phyloP scores from a whole-genome alignment of 2,797 vertebrate species.

The Melanotaenia pygmaea region DNA sequence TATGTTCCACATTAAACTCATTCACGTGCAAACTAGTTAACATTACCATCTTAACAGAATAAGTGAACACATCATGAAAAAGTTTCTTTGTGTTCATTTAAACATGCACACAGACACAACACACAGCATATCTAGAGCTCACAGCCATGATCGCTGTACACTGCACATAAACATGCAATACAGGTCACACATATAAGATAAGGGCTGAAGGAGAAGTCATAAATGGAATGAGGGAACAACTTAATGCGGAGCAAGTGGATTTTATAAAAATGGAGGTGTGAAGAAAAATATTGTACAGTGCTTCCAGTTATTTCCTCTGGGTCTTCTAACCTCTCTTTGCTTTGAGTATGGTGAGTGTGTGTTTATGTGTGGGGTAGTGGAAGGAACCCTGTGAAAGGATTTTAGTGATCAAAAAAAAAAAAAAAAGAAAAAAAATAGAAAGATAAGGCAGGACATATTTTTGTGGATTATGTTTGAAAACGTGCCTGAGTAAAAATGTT shows the following conservation, averaged over 20 bases:
- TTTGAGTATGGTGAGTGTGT: background rate
- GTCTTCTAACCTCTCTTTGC: conserved; percentile 23
- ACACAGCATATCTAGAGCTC: conserved; percentile 27
- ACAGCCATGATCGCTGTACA: conserved; percentile 13
- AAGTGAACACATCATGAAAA: conserved; percentile 7
- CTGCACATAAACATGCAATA: conserved; percentile 20
- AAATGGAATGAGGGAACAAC: conserved; percentile 24
- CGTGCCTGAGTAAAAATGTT: conserved; percentile 3
- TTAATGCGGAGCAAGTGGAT: conserved; percentile 47
- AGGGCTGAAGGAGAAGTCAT: conserved; percentile 1
- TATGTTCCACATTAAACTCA: background rate
- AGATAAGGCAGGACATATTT: background rate
- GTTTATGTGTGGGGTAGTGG: background rate
- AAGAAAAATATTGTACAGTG: conserved; percentile 36
- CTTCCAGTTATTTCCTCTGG: conserved; percentile 44
- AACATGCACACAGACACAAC: conserved; percentile 1
- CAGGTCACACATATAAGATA: conserved; percentile 11
- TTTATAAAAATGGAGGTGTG: conserved; percentile 35
- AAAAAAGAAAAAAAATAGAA: conserved; percentile 2
- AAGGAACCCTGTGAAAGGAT: conserved; percentile 11
- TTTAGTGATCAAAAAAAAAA: conserved; percentile 13
- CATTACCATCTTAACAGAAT: background rate
- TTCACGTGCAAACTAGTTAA: background rate
- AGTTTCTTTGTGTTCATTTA: conserved; percentile 19
- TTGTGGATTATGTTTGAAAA: conserved; percentile 9